Evolutionary conservation across 1,140 invertebrate species (phyloP).

Genomic region (Philaenus spumarius): DNA sequence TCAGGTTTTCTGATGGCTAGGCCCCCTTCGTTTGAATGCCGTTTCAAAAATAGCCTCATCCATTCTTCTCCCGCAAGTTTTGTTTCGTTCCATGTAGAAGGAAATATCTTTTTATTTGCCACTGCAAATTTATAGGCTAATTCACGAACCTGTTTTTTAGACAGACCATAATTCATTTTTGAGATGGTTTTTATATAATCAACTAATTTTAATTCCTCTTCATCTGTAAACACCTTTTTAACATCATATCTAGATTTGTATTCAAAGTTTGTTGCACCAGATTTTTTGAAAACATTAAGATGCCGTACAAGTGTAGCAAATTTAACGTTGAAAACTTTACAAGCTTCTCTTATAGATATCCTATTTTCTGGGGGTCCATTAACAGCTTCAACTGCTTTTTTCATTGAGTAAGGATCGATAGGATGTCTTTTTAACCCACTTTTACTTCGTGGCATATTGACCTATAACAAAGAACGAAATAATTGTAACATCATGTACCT

Average conservation of each 20-base stretch:
- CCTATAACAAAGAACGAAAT: no score
- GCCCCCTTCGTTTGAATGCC: slow-evolving; percentile 32
- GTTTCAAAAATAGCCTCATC: slow-evolving; percentile 34
- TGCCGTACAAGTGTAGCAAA: no score
- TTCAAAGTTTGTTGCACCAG: no score
- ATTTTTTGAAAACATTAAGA: no score
- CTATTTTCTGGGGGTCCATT: no score
- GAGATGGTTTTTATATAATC: not conserved
- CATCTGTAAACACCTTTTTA: not conserved
- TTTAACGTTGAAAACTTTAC: no score
- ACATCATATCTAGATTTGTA: not conserved
- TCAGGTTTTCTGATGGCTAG: slow-evolving; percentile 32
- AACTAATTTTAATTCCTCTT: not conserved
- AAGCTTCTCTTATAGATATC: no score
- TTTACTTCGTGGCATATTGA: no score
- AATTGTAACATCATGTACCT: no score
- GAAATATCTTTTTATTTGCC: slow-evolving; percentile 27
- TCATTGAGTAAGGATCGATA: no score
- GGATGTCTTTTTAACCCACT: no score
- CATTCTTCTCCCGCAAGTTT: slow-evolving; percentile 36
- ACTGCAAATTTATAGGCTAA: slow-evolving; percentile 34
- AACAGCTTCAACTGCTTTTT: no score
- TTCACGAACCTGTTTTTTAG: not conserved
- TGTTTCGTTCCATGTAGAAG: slow-evolving; percentile 33
- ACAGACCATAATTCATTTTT: not conserved